A percentile compares a stretch with the other conserved stretches of the same genome.
Conservation (phyloP, 2,888 invertebrate species). For the Campaea margaritaria region DNA sequence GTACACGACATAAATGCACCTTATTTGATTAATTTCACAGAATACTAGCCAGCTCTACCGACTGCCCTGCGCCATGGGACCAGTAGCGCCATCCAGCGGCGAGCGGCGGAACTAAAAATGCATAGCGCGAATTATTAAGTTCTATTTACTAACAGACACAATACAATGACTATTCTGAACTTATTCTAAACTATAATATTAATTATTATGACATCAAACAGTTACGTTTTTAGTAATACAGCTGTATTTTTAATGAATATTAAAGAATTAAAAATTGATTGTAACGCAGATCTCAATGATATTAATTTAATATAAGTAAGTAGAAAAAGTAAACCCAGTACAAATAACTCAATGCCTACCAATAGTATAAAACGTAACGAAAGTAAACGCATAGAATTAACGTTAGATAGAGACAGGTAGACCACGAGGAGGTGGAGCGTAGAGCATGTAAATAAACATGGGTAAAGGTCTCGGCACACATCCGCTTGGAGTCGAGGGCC, state of each 20-base stretch:
- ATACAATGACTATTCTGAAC: neutral
- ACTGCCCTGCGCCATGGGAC: slow-evolving; percentile 37
- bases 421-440: slow-evolving; percentile 71
- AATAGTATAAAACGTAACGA: neutral
- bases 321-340: neutral
- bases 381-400: slow-evolving; percentile 33
- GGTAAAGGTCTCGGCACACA: slow-evolving; percentile 22
- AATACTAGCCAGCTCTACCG: neutral
- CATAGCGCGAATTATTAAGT: slow-evolving; percentile 13
- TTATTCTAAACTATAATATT: too few relatives aligned
- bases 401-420: slow-evolving; percentile 75
- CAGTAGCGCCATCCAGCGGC: slow-evolving; percentile 72
- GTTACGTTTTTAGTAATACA: too few relatives aligned
- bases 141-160: neutral
- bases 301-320: too few relatives aligned
- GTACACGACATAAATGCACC: neutral
- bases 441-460: slow-evolving; percentile 65
- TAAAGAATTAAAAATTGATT: too few relatives aligned
- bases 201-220: too few relatives aligned
- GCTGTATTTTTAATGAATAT: too few relatives aligned
- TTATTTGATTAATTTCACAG: neutral
- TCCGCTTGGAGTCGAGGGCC: slow-evolving; percentile 33
- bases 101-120: slow-evolving; percentile 62
- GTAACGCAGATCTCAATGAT: too few relatives aligned
- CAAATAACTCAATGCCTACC: neutral